Conservation (phyloP, 2,113 vertebrate genomes). For the Reinhardtius hippoglossoides region DNA sequence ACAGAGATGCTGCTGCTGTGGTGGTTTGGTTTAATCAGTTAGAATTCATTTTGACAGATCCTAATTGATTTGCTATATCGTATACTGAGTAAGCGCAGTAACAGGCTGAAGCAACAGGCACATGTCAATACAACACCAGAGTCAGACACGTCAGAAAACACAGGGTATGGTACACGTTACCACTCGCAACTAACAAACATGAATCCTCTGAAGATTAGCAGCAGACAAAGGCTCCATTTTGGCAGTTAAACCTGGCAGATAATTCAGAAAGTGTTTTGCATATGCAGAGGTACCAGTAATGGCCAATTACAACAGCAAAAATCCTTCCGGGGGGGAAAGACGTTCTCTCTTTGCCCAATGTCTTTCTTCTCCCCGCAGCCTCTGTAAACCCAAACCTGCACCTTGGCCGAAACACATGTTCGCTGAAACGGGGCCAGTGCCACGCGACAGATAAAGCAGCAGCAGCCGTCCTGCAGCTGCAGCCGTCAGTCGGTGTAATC, state of each 20-base stretch:
- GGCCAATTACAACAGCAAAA: slow-evolving; percentile 20
- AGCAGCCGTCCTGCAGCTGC: slow-evolving; percentile 39
- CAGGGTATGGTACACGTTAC: slow-evolving; percentile 33
- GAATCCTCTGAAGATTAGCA: slow-evolving; percentile 28
- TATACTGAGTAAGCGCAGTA: no score
- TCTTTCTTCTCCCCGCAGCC: neutral
- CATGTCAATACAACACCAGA: slow-evolving; percentile 35
- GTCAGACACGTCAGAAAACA: slow-evolving; percentile 23
- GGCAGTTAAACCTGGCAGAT: slow-evolving; percentile 35
- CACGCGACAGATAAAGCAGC: slow-evolving; percentile 38
- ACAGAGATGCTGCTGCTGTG: slow-evolving; percentile 19
- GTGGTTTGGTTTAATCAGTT: slow-evolving; percentile 5
- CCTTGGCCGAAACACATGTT: slow-evolving; percentile 55
- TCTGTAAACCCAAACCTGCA: slow-evolving; percentile 50
- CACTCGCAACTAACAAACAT: slow-evolving; percentile 25
- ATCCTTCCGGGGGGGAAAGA: slow-evolving; percentile 24
- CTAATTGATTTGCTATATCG: no score
- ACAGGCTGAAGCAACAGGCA: slow-evolving; percentile 26
- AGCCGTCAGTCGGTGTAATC: slow-evolving; percentile 59
- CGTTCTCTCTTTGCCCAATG: slow-evolving; percentile 23
- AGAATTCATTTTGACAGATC: slow-evolving; percentile 1
- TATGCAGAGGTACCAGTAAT: slow-evolving; percentile 15
- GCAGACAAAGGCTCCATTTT: slow-evolving; percentile 34
- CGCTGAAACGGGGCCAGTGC: slow-evolving; percentile 36
- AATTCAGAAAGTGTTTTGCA: slow-evolving; percentile 18